Base-by-base conservation (phyloP, 2,797 vertebrate species). In the Catharus ustulatus region DNA sequence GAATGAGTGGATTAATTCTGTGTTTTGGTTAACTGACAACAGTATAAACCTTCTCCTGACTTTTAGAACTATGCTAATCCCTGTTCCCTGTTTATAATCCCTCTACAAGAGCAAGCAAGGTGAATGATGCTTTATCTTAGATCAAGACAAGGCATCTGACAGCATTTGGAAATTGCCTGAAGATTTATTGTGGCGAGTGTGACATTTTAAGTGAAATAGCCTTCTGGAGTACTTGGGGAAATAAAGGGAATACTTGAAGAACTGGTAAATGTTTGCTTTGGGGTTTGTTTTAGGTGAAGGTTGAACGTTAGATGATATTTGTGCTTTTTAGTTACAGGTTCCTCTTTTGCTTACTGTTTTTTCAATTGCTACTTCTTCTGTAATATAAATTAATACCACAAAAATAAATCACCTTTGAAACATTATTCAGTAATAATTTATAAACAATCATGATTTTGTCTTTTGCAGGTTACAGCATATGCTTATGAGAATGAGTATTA, bases 31-130 rank as follows among this genome's bases (percentile, higher is more conserved):
- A 97, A 93, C 71, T 94, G 87, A 92, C 93, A 95, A 87, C 90
- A 96, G 95, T 92, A 95, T 96, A 97, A 97, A 97, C 94, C 68
- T 80, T 83, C 48, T 92, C 73, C 74, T 93, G 96, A 97, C 96
- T 97, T 97, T 91, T 94, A 94, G 91, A 97, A 96, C 96, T 90
- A 63, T 97, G 96, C 88, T 98, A 98, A 98, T 98, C 98, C 96
- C 93, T 8, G 7, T 94, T 94, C 45, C 84, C 94, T 95, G 79
- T 27, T 97, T 97, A 96, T 97, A 98, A 98, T 98, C 96, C 90
- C 95, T 94, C 51, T 91, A 87, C 93, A 97, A 97, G 97, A 97
- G 93, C 95, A 97, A 96, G 93, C 97, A 98, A 98, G 97, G 97
- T 97, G 97, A 97, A 94, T 84, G 59, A 95, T 97, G 84, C 78